phyloP scores from a whole-genome alignment of 1,140 invertebrate genomes.

The Temnothorax nylanderi region DNA sequence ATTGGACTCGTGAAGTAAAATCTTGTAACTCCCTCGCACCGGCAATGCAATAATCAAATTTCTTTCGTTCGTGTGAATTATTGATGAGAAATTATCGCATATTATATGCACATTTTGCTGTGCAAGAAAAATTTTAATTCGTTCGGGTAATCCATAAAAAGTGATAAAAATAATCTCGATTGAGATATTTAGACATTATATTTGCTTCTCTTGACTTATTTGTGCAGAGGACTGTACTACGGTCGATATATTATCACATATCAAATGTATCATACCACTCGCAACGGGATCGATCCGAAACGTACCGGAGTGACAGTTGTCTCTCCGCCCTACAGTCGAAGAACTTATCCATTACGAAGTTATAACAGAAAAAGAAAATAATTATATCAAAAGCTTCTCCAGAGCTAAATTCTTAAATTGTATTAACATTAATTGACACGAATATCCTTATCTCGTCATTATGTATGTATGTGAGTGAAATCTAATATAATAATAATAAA shows the following conservation, averaged over 20 bases:
- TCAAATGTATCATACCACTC: background rate
- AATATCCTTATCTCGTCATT: background rate
- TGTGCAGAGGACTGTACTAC: background rate
- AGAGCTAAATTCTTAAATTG: background rate
- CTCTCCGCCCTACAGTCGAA: background rate
- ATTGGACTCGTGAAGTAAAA: background rate
- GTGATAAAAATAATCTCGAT: background rate
- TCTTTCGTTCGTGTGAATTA: background rate
- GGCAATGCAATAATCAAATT: background rate
- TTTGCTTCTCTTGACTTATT: background rate
- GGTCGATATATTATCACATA: background rate
- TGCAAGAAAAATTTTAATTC: background rate
- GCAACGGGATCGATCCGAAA: background rate
- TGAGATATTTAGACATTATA: background rate
- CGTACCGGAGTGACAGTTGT: background rate
- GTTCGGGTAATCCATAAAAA: background rate
- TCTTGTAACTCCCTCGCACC: background rate
- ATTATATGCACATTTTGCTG: background rate
- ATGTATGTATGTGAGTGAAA: background rate
- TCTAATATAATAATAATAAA: constrained; percentile 24
- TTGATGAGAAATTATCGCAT: background rate
- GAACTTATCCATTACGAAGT: background rate
- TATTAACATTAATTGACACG: constrained; percentile 4
- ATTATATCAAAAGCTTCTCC: background rate
- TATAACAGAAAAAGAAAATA: constrained; percentile 7